These are phyloP conservation scores for Drymonia ruficornis DNA, from an alignment of 2,888 invertebrate species.

Conservation along the genomic window DNA sequence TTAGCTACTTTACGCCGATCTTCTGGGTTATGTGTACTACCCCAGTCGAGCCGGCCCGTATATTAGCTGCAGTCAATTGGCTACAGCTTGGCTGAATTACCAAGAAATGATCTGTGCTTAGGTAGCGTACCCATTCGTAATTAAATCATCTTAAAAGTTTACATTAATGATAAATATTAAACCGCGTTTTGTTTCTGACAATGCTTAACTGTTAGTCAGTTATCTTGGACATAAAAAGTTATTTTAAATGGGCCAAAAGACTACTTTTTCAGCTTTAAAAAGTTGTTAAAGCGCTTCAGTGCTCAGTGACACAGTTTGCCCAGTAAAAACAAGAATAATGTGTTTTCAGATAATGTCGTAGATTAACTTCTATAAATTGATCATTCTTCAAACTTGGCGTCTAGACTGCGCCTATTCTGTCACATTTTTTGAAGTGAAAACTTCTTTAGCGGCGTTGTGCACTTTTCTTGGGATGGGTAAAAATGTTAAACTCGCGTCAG, in stretches of 20 bases:
- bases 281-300: neutral
- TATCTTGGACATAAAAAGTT: neutral
- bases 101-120: no score
- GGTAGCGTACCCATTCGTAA: no score
- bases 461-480: no score
- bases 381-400: neutral
- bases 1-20: no score
- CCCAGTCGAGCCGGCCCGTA: no score
- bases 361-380: slow-evolving; percentile 1
- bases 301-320: slow-evolving; percentile 1
- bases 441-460: no score
- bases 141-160: no score
- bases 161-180: slow-evolving; percentile 2
- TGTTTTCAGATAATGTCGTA: neutral
- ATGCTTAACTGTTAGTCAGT: neutral
- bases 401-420: neutral
- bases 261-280: neutral
- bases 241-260: neutral
- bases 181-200: neutral
- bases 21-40: no score
- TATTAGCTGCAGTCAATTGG: no score
- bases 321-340: neutral
- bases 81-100: no score
- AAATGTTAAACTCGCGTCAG: no score
- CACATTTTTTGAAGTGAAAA: no score